These are phyloP conservation scores for Takifugu rubripes DNA, from an alignment of 2,797 vertebrate species.

Conservation along the genomic window DNA sequence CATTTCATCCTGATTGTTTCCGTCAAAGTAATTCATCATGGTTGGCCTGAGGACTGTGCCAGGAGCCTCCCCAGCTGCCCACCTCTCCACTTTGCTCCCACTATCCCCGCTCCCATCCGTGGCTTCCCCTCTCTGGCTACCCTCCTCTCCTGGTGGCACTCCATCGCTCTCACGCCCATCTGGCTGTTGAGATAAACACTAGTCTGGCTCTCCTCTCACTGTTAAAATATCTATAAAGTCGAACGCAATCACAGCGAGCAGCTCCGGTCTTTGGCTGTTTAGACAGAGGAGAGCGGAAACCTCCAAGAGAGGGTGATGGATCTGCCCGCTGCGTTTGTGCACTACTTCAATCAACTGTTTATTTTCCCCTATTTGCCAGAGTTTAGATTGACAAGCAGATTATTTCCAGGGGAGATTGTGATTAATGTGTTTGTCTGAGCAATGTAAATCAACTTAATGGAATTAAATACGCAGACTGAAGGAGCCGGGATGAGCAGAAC, in stretches of 20 bases:
- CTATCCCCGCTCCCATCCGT: conserved; percentile 23
- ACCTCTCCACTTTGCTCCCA: conserved; percentile 16
- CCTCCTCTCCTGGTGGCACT: conserved; percentile 21
- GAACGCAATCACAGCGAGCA: conserved; percentile 36
- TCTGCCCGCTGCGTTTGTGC: conserved; percentile 39
- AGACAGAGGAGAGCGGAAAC: conserved; percentile 30
- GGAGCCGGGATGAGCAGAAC: conserved; percentile 9
- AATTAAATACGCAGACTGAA: conserved; percentile 69
- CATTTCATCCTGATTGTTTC: conserved; percentile 76
- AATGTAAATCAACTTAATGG: conserved; percentile 85
- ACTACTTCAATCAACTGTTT: conserved; percentile 7
- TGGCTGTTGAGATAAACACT: conserved; percentile 64
- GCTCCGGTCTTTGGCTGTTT: conserved; percentile 30
- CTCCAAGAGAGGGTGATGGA: conserved; percentile 25
- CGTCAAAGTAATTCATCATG: conserved; percentile 76
- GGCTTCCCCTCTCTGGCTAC: conserved; percentile 12
- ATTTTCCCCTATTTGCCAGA: conserved; percentile 15
- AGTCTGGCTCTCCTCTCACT: conserved; percentile 48
- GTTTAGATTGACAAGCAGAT: conserved; percentile 66
- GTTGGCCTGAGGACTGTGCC: conserved; percentile 50
- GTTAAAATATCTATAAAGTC: conserved; percentile 59
- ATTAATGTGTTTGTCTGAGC: conserved; percentile 76
- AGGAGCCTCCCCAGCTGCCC: conserved; percentile 42
- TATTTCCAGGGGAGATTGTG: conserved; percentile 71
- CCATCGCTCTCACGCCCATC: conserved; percentile 45